Evolutionary conservation across 2,797 vertebrate genomes (phyloP).

Genomic region (Bradypodion pumilum): DNA sequence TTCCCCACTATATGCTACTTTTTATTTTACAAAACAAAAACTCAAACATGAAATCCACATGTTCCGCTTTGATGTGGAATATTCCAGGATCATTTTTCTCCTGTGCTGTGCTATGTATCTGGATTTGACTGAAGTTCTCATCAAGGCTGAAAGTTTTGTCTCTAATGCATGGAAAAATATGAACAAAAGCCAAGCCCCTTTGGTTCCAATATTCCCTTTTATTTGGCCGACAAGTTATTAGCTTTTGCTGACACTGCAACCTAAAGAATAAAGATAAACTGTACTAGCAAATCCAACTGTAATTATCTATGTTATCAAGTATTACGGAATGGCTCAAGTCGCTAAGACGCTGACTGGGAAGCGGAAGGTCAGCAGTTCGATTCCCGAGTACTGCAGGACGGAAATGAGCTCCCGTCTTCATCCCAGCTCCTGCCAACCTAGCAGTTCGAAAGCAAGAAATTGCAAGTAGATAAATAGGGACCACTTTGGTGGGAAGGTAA

Average conservation of each 20-base stretch:
- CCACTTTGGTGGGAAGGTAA: too few relatives aligned
- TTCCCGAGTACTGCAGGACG: too few relatives aligned
- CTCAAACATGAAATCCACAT: not conserved
- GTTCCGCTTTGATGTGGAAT: not conserved
- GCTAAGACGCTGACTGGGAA: too few relatives aligned
- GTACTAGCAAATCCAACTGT: not conserved
- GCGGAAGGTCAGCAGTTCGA: too few relatives aligned
- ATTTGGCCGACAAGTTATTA: not conserved
- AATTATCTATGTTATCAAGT: not conserved
- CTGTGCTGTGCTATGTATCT: not conserved
- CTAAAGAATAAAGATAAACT: not conserved
- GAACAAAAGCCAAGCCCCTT: not conserved
- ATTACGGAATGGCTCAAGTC: too few relatives aligned
- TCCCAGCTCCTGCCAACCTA: too few relatives aligned
- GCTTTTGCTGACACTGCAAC: constrained; percentile 15
- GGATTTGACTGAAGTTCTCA: not conserved
- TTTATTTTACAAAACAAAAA: not conserved
- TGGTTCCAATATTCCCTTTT: not conserved
- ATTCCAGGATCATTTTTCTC: not conserved
- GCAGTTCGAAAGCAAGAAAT: too few relatives aligned
- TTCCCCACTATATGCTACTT: not conserved
- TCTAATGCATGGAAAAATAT: not conserved
- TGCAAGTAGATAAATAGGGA: too few relatives aligned
- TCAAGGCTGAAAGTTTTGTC: not conserved
- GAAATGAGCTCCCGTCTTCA: too few relatives aligned